Evolutionary conservation across 2,888 invertebrate genomes (phyloP).

Genomic region (Hypomecis atomaria): DNA sequence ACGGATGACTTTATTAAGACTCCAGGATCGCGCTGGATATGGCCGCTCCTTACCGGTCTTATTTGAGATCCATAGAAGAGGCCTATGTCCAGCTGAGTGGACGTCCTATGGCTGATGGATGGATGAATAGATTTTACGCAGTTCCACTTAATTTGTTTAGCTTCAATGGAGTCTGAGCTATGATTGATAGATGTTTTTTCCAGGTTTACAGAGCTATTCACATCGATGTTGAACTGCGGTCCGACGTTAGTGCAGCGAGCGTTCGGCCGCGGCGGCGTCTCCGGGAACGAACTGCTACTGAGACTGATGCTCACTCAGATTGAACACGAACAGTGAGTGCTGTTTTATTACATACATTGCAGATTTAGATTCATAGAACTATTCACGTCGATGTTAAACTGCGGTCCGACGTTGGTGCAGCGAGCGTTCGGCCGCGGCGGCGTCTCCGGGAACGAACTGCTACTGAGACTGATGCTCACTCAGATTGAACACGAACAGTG

Average conservation of each 20-base stretch:
- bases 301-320: conserved; percentile 60
- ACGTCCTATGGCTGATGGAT: no score
- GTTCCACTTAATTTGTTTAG: no score
- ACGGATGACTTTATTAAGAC: no score
- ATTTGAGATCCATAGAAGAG: no score
- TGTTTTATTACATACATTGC: neutral
- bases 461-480: conserved; percentile 58
- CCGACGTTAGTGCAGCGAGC: conserved; percentile 69
- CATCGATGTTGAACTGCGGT: conserved; percentile 52
- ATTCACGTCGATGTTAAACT: conserved; percentile 53
- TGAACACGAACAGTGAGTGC: conserved; percentile 47
- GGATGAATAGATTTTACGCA: no score
- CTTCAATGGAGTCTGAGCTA: neutral
- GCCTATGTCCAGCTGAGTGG: no score
- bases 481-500: conserved; percentile 52
- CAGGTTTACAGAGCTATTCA: conserved; percentile 68
- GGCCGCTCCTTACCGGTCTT: no score
- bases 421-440: conserved; percentile 70
- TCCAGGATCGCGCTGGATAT: no score
- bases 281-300: conserved; percentile 57
- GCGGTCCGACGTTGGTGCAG: conserved; percentile 64
- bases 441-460: conserved; percentile 52
- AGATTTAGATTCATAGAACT: conserved; percentile 63
- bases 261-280: conserved; percentile 60
- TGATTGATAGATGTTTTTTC: neutral